Percentiles rank a stretch among this genome's conserved stretches.
Evolutionary conservation across 2,888 invertebrate genomes (phyloP).

Genomic region (Cabera pusaria): DNA sequence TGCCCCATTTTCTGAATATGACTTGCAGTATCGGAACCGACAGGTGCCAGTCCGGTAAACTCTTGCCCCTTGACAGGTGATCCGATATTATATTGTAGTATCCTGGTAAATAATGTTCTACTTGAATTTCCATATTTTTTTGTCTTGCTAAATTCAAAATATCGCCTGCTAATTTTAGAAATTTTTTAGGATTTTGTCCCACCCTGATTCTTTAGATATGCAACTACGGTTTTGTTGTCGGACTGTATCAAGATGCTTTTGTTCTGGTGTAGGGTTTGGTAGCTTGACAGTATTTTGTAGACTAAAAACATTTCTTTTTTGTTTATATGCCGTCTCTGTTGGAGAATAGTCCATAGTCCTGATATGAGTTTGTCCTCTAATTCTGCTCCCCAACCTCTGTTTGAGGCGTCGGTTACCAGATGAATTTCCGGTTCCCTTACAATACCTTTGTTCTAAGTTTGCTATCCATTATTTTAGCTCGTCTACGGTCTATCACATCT

Average conservation of each 20-base stretch:
- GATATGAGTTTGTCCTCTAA: neutral
- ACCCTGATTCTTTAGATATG: neutral
- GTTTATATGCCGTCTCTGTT: neutral
- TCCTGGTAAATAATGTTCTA: neutral
- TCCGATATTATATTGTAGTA: neutral
- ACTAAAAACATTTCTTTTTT: neutral
- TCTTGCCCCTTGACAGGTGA: too few species aligned
- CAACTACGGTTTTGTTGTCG: too few species aligned
- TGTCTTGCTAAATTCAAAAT: too few species aligned
- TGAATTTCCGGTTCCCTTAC: neutral
- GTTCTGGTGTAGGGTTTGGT: neutral
- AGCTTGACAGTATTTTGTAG: neutral
- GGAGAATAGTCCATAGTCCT: neutral
- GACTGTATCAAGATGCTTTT: neutral
- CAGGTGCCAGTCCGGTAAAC: too few species aligned
- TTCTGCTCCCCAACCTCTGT: neutral
- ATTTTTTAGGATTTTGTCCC: too few species aligned
- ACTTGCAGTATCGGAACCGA: too few species aligned
- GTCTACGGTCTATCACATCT: neutral
- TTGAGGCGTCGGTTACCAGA: neutral
- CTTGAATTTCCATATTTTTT: neutral
- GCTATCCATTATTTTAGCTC: neutral
- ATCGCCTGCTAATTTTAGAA: too few species aligned
- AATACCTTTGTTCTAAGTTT: neutral
- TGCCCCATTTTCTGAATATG: neutral